These are phyloP conservation scores for Acrossocheilus fasciatus DNA, from an alignment of 2,797 vertebrate species.

Conservation along the genomic window DNA sequence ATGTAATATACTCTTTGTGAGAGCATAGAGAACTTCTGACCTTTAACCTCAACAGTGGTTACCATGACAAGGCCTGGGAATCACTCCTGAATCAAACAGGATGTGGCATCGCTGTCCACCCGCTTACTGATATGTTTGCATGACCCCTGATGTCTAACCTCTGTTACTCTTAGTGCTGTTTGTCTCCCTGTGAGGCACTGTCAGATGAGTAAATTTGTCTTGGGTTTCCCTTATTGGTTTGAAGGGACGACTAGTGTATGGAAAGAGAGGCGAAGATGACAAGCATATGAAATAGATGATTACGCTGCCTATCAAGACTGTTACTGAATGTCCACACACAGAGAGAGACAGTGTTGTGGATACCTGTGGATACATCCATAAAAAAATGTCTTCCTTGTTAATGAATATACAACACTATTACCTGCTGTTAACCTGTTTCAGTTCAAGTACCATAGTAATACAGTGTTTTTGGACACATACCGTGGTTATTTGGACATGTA, in stretches of 20 bases:
- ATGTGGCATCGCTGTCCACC: slow-evolving; percentile 20
- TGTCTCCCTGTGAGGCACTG: slow-evolving; percentile 23
- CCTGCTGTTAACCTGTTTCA: background rate
- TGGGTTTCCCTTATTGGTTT: slow-evolving; percentile 34
- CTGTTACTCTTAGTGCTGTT: slow-evolving; percentile 39
- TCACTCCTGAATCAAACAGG: slow-evolving; percentile 33
- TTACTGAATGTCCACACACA: background rate
- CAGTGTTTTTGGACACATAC: background rate
- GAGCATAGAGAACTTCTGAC: slow-evolving; percentile 25
- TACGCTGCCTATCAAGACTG: background rate
- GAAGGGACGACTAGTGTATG: background rate
- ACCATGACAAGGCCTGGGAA: slow-evolving; percentile 13
- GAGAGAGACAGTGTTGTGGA: background rate
- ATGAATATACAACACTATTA: slow-evolving; percentile 13
- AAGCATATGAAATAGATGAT: slow-evolving; percentile 40
- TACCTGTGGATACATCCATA: background rate
- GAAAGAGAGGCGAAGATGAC: slow-evolving; percentile 34
- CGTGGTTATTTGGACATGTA: background rate
- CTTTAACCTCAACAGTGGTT: slow-evolving; percentile 53
- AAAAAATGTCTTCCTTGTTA: background rate
- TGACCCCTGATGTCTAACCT: slow-evolving; percentile 45
- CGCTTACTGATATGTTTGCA: slow-evolving; percentile 17
- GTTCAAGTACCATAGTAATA: background rate
- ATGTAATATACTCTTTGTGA: slow-evolving; percentile 39
- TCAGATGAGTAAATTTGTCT: slow-evolving; percentile 29